Evolutionary conservation across 35 echinoderm and acorn worm species (phyloP).

Genomic region (Diadema setosum): DNA sequence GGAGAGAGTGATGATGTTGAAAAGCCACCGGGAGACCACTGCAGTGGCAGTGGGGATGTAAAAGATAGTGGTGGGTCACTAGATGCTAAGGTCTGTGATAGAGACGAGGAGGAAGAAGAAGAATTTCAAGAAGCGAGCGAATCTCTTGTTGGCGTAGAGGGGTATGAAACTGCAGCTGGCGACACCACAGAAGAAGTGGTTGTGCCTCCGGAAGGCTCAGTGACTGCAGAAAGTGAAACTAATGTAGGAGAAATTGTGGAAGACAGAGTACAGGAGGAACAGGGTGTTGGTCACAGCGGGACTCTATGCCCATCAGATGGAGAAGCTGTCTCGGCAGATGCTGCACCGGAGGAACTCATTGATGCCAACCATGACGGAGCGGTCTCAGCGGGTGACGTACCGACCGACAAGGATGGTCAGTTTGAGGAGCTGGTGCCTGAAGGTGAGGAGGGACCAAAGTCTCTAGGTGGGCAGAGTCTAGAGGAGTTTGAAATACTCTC

Average conservation of each 20-base stretch:
- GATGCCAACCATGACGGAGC: background rate
- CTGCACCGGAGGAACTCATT: background rate
- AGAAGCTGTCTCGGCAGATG: background rate
- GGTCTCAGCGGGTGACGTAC: background rate
- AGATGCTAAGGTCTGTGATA: background rate
- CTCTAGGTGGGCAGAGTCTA: background rate
- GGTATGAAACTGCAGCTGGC: background rate
- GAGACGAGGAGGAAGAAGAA: background rate
- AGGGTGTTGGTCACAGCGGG: background rate
- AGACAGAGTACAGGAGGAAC: background rate
- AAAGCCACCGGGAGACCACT: background rate
- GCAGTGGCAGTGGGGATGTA: background rate
- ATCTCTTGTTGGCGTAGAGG: no score
- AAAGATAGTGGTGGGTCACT: background rate
- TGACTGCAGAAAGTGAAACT: background rate
- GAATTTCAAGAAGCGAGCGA: background rate
- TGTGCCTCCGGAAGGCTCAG: background rate
- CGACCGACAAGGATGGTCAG: background rate
- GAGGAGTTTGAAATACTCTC: background rate
- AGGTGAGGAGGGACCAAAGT: background rate
- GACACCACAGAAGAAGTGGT: background rate
- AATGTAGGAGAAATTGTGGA: background rate
- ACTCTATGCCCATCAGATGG: background rate
- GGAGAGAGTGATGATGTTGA: background rate
- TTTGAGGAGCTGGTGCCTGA: background rate